phyloP scores from a whole-genome alignment of 2,797 vertebrate species.

The Schizopygopsis malacanthus region DNA sequence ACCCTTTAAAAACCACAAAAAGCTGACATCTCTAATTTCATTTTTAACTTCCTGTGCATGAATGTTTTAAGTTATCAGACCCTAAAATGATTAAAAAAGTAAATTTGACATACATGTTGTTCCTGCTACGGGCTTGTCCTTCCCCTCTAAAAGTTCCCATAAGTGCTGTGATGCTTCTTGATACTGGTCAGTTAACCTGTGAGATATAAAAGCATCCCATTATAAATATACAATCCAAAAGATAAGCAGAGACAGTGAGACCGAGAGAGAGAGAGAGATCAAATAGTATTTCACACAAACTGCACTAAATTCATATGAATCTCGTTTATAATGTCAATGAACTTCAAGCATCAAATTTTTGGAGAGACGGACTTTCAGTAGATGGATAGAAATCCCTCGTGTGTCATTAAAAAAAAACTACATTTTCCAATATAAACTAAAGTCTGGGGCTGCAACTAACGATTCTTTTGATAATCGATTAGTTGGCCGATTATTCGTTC shows the following conservation, averaged over 20 bases:
- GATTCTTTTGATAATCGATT: too few species aligned
- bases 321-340: not conserved
- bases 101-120: slow-evolving; percentile 90
- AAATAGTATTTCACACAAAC: too few species aligned
- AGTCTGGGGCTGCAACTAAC: not conserved
- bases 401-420: rapidly evolving
- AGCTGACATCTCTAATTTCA: not conserved
- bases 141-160: slow-evolving; percentile 94
- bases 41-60: not conserved
- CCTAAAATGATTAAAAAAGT: not conserved
- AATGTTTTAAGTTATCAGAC: not conserved
- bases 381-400: not conserved
- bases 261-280: too few species aligned
- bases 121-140: slow-evolving; percentile 93
- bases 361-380: not conserved
- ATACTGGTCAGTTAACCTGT: slow-evolving; percentile 91
- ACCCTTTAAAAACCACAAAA: not conserved
- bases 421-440: not conserved
- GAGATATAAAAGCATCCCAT: slow-evolving; percentile 13
- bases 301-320: not conserved
- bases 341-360: not conserved
- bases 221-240: slow-evolving; percentile 7
- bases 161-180: slow-evolving; percentile 93
- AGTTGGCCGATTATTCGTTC: too few species aligned
- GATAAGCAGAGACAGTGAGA: too few species aligned